Percentiles rank a stretch among this genome's conserved stretches.
Evolutionary conservation across 1,140 invertebrate species (phyloP).

Genomic region (Acromyrmex echinatior): DNA sequence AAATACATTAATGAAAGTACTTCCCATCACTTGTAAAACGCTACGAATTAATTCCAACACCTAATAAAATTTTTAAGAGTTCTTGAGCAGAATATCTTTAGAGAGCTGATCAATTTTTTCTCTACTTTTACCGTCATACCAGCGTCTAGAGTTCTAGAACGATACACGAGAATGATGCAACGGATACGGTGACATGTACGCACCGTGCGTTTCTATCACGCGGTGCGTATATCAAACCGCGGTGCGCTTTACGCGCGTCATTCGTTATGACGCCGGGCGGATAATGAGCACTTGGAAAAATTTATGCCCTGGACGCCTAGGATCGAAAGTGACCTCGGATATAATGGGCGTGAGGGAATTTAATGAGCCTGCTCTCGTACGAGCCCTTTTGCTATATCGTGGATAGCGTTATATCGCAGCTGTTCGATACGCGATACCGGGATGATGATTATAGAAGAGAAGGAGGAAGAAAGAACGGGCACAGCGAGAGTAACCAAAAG

Average conservation of each 20-base stretch:
- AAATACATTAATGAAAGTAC: no score
- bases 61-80: not conserved
- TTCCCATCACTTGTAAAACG: no score
- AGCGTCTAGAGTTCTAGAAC: constrained; percentile 21
- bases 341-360: constrained; percentile 51
- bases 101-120: not conserved
- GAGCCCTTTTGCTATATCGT: constrained; percentile 22
- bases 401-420: constrained; percentile 42
- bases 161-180: constrained; percentile 3
- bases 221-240: constrained; percentile 27
- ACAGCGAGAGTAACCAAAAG: constrained; percentile 22
- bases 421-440: constrained; percentile 59
- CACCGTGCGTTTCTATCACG: not conserved
- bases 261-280: constrained; percentile 46
- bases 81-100: not conserved
- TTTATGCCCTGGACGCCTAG: constrained; percentile 48
- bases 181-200: constrained; percentile 22
- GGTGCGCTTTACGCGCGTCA: constrained; percentile 49
- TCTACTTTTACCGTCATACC: not conserved
- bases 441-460: constrained; percentile 63
- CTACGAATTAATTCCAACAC: no score
- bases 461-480: constrained; percentile 12
- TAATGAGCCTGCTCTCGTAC: constrained; percentile 38
- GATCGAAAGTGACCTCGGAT: constrained; percentile 57
- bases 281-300: constrained; percentile 60